Base-by-base conservation (phyloP, 2,888 invertebrate genomes). In the Lycia hirtaria region DNA sequence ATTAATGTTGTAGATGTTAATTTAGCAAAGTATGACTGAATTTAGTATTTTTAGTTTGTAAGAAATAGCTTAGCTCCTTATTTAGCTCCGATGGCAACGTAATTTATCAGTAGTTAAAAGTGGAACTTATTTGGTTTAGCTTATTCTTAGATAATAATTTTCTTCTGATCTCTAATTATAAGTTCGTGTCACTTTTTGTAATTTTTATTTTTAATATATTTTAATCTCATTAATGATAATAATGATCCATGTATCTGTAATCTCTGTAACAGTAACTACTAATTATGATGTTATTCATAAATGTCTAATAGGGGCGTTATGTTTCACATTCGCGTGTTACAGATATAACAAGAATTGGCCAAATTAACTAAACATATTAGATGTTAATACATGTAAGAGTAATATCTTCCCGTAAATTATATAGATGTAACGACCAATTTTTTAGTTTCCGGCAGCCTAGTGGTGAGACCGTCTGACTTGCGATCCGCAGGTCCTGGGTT, bases 31-130 rank as follows among this genome's bases (percentile, higher is more conserved):
- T 50, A 44, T 48, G 49, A 52, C 52, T 57, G 52, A 57, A 14
- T 56, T 19, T 47, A 48, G 52, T 58, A 58, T 58, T 58, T 41
- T 22, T 58, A 53, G 52, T 43, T 43, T 15, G 4, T 50, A 56
- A 56, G 44, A 30, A 47, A 41, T 47, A 17, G 9, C 22, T 20
- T 20, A 7, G 7, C 14, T 48, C 4, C 10, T n/a, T 6, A 15
- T 15, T 15, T 15, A 28, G 20, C 17, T 5, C 40, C 32, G 12
- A 40, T 40, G 30, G 9, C 7, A 40, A 22, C 22, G 28, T 49
- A 6, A 37, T 20, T 20, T 19, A 6, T 14, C 9, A 1, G 28
- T 28, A 28, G 6, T 28, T 10, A 26, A 26, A 26, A 28, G 28
- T 9, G 6, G 26, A 2, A 26, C 3, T 26, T n/a, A n/a, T n/a